These are phyloP conservation scores for Dasysyrphus tricinctus DNA, from an alignment of 2,888 invertebrate species.

Conservation along the genomic window DNA sequence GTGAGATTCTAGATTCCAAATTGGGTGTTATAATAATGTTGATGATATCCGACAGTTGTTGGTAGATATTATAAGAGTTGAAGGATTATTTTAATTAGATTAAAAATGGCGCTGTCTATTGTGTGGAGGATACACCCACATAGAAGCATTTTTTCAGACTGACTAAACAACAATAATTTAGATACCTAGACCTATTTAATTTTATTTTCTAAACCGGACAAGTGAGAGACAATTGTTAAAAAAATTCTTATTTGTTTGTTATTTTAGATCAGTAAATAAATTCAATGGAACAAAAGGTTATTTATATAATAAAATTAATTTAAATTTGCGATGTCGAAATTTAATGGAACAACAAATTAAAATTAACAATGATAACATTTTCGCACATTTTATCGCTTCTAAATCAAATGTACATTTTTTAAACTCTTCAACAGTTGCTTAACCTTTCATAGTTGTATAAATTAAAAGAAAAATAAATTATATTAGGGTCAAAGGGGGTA, in stretches of 20 bases:
- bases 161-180: constrained; percentile 5
- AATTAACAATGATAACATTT: too few relatives aligned
- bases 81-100: constrained; percentile 40
- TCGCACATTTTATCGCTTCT: too few relatives aligned
- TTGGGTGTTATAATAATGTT: constrained; percentile 29
- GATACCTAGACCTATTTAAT: too few relatives aligned
- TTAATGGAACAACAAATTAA: too few relatives aligned
- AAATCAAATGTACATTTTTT: too few relatives aligned
- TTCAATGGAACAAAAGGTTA: too few relatives aligned
- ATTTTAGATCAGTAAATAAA: not conserved
- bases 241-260: not conserved
- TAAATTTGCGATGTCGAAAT: too few relatives aligned
- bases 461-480: too few relatives aligned
- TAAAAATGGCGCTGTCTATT: not conserved
- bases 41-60: constrained; percentile 25
- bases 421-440: too few relatives aligned
- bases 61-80: not conserved
- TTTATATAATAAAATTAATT: too few relatives aligned
- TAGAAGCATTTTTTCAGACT: not conserved
- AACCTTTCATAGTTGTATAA: too few relatives aligned
- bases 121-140: constrained; percentile 2
- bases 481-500: too few relatives aligned
- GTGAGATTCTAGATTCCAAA: constrained; percentile 23
- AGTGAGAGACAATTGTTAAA: not conserved
- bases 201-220: not conserved